Base-by-base conservation (phyloP, 2,113 vertebrate genomes). In the Labeo rohita region DNA sequence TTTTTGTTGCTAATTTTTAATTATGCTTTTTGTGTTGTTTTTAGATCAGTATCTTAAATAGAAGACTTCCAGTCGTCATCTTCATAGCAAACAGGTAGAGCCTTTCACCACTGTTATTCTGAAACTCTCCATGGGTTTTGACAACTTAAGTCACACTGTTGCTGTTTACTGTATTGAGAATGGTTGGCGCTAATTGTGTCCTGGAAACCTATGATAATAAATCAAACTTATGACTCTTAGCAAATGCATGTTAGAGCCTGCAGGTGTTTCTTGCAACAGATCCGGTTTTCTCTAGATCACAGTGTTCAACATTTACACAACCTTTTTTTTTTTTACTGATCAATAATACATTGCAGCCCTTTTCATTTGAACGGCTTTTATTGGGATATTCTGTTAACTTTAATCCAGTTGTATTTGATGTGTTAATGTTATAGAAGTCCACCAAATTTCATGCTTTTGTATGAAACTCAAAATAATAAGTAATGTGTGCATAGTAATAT, bases 71-170 rank as follows among this genome's bases (percentile, higher is more conserved):
- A 52, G 63, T 84, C 86, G n/a, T 28, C 28, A 8, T 78, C 84
- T 18, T 70, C 68, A 76, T 28, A 85, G 50, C 79, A 18, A 61
- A 86, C 75, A 89, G 88, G 88, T 89, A 75, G 56, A 15, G n/a
- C 66, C 47, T 63, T 84, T 21, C 47, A 80, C 47, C 84, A 28
- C 16, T 80, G 47, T 5, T 78, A 23, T 10, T 66, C 7, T 52
- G 59, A 68, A 11, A 65, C 1, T 16, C 39, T n/a, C 18, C 16
- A 36, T 43, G 16, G 15, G 47, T 80, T 80, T 63, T 50, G 39
- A 28, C 18, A 49, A 16, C 43, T 63, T 6, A 59, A 79, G 11
- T 75, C 73, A 23, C 45, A 75, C 73, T 75, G 11, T 50, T 15
- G 28, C 21, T 75, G 11, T 49, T 50, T 75, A 28, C 13, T 11